Conservation (phyloP, 2,797 vertebrate genomes). For the Helostoma temminkii region DNA sequence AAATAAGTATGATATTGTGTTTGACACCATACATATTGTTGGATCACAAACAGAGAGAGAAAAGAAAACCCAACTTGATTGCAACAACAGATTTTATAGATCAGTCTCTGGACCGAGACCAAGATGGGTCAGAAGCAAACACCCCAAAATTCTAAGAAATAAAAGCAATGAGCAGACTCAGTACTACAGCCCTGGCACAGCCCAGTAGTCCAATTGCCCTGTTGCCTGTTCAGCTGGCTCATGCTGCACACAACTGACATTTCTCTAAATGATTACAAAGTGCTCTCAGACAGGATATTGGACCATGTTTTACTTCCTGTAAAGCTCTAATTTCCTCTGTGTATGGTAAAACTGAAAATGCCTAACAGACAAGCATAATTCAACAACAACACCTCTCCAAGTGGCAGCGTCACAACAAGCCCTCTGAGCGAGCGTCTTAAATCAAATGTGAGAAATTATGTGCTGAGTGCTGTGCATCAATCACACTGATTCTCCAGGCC, state of each 20-base stretch:
- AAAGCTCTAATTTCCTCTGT: conserved; percentile 40
- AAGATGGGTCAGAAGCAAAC: neutral
- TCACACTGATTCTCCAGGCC: conserved; percentile 68
- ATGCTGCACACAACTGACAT: conserved; percentile 32
- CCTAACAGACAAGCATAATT: conserved; percentile 21
- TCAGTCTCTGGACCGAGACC: neutral
- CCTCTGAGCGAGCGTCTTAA: conserved; percentile 42
- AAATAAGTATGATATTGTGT: no score
- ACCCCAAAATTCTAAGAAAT: neutral
- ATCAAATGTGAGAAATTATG: conserved; percentile 64
- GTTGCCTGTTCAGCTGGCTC: conserved; percentile 18
- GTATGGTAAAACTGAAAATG: conserved; percentile 16
- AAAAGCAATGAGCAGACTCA: neutral
- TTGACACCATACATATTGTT: no score
- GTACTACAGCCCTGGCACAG: conserved; percentile 16
- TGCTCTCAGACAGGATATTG: conserved; percentile 37
- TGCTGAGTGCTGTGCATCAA: conserved; percentile 55
- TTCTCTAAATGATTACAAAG: conserved; percentile 47
- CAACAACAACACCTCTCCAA: conserved; percentile 26
- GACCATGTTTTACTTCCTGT: conserved; percentile 25
- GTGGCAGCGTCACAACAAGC: conserved; percentile 47
- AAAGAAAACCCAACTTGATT: neutral
- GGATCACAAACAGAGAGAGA: no score
- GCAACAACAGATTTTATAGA: neutral
- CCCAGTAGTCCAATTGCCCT: conserved; percentile 1